phyloP scores from a whole-genome alignment of 2,113 vertebrate genomes.

The Spea bombifrons region DNA sequence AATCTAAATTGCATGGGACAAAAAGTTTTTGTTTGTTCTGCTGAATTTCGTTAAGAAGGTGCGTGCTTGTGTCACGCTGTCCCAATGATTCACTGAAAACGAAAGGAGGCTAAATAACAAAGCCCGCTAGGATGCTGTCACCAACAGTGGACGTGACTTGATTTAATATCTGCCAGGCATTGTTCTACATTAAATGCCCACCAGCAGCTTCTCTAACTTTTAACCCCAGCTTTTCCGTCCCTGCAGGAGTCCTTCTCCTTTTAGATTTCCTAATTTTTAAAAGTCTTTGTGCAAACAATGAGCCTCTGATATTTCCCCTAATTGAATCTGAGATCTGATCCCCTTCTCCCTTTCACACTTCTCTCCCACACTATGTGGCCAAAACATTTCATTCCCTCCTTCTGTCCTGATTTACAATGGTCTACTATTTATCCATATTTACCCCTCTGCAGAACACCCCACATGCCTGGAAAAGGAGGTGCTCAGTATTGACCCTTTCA shows the following conservation, averaged over 20 bases:
- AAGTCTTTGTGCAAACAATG: no score
- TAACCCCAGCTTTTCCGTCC: neutral
- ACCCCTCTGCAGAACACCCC: neutral
- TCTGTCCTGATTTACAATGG: neutral
- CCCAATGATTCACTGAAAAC: neutral
- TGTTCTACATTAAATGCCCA: conserved; percentile 16
- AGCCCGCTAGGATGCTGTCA: conserved; percentile 9
- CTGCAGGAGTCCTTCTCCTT: neutral
- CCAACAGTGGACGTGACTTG: conserved; percentile 23
- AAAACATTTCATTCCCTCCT: neutral
- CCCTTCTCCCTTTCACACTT: neutral
- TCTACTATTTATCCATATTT: neutral
- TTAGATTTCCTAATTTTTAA: neutral
- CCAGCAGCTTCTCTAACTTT: neutral
- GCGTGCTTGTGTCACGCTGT: neutral
- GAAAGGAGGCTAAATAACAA: neutral
- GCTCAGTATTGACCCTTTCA: neutral
- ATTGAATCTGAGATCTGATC: neutral
- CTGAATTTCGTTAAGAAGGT: conserved; percentile 6
- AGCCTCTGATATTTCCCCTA: neutral
- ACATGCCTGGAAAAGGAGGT: neutral
- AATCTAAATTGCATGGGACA: conserved; percentile 8
- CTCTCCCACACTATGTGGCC: neutral
- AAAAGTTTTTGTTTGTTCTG: conserved; percentile 29
- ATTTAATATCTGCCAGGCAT: conserved; percentile 9